These are phyloP conservation scores for Tiphia femorata DNA, from an alignment of 2,888 invertebrate species.

Conservation along the genomic window DNA sequence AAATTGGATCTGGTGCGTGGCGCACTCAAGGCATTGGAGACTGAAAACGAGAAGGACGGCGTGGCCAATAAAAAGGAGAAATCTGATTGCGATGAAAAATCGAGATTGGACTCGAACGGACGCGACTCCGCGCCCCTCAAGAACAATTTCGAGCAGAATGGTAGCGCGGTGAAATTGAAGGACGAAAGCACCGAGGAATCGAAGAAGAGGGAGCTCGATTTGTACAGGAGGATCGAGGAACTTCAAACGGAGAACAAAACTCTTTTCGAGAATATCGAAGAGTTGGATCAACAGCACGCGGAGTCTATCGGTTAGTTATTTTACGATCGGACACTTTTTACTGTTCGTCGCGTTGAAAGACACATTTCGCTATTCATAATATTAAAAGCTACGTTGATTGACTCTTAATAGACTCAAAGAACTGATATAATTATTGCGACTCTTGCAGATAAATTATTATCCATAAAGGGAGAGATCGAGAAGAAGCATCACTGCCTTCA, in stretches of 20 bases:
- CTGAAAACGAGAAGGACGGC: constrained; percentile 46
- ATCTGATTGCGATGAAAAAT: constrained; percentile 47
- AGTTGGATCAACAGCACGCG: constrained; percentile 81
- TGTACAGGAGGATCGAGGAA: constrained; percentile 70
- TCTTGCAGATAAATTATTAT: constrained; percentile 62
- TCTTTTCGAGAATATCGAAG: constrained; percentile 75
- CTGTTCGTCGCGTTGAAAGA: too few relatives aligned
- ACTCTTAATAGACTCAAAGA: too few relatives aligned
- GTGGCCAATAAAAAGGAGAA: constrained; percentile 44
- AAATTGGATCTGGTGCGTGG: constrained; percentile 58
- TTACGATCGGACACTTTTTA: neutral
- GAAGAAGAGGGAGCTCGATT: constrained; percentile 51
- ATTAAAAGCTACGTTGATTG: too few relatives aligned
- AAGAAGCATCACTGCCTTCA: constrained; percentile 72
- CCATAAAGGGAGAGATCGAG: constrained; percentile 68
- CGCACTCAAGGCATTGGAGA: constrained; percentile 60
- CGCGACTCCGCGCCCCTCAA: constrained; percentile 45
- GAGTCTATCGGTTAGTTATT: constrained; percentile 73
- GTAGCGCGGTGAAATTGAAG: constrained; percentile 32
- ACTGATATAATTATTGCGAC: too few relatives aligned
- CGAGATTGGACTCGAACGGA: constrained; percentile 34
- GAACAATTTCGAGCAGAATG: constrained; percentile 31
- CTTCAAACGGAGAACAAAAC: constrained; percentile 74
- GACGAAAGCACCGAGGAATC: constrained; percentile 21
- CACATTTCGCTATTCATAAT: too few relatives aligned